Evolutionary conservation across 2,113 vertebrate genomes (phyloP).

Genomic region (Tringa solitaria): DNA sequence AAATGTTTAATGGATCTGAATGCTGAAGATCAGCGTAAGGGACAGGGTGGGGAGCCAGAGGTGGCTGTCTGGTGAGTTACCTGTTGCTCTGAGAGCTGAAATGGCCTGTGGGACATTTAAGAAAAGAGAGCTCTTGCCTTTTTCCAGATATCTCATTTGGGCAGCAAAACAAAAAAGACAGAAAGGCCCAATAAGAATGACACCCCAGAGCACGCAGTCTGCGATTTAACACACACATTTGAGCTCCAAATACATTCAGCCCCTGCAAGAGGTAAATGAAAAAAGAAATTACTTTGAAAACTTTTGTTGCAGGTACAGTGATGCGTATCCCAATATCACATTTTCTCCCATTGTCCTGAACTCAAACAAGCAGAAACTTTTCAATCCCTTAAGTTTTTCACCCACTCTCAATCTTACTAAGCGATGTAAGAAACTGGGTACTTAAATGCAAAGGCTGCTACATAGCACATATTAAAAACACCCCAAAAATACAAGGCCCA

Average conservation of each 20-base stretch:
- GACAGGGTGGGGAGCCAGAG: slow-evolving; percentile 44
- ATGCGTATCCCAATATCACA: not conserved
- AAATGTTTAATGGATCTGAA: slow-evolving; percentile 67
- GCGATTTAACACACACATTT: slow-evolving; percentile 70
- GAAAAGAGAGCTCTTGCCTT: slow-evolving; percentile 76
- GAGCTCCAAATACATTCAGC: slow-evolving; percentile 74
- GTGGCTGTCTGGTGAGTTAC: slow-evolving; percentile 68
- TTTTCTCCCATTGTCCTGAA: not conserved
- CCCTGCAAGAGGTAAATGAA: slow-evolving; percentile 80
- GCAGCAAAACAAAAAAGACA: slow-evolving; percentile 79
- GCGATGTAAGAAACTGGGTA: not conserved
- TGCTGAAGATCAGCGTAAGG: slow-evolving; percentile 41
- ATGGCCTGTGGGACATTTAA: slow-evolving; percentile 73
- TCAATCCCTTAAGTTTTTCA: not conserved
- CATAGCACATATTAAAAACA: not conserved
- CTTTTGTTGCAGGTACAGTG: not conserved
- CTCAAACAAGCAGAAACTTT: not conserved
- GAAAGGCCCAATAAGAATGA: slow-evolving; percentile 77
- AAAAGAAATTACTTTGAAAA: slow-evolving; percentile 69
- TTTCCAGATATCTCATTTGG: slow-evolving; percentile 81
- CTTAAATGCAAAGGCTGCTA: not conserved
- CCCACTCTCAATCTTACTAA: not conserved
- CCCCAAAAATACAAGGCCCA: not conserved
- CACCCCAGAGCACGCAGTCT: slow-evolving; percentile 65
- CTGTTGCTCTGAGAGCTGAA: slow-evolving; percentile 81